Evolutionary conservation across 2,888 invertebrate species (phyloP).

Genomic region (Chrysina gloriosa): DNA sequence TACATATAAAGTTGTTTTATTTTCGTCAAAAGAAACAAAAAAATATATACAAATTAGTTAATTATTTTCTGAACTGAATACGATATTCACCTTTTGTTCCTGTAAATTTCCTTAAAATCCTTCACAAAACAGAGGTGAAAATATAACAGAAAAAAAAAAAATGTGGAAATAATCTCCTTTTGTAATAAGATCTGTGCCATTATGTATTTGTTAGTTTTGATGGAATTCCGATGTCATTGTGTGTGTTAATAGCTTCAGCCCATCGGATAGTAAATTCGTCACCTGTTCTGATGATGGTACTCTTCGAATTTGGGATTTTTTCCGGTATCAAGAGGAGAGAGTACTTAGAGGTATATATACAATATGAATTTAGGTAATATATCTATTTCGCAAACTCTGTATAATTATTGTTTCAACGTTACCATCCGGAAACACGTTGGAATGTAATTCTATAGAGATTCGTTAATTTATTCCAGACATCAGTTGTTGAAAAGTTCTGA

Average conservation of each 20-base stretch:
- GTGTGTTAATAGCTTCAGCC: slow-evolving; percentile 87
- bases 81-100: slow-evolving; percentile 30
- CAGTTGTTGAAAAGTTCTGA: too few species aligned
- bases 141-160: slow-evolving; percentile 5
- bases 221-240: slow-evolving; percentile 44
- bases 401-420: slow-evolving; percentile 14
- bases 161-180: not conserved
- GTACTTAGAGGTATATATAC: slow-evolving; percentile 81
- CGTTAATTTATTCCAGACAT: too few species aligned
- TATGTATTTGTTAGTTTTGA: slow-evolving; percentile 42
- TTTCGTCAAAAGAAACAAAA: slow-evolving; percentile 42
- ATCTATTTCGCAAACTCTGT: not conserved
- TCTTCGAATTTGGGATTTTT: slow-evolving; percentile 98
- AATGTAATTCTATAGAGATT: too few species aligned
- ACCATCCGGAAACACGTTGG: too few species aligned
- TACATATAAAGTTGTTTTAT: slow-evolving; percentile 56
- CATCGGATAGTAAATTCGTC: slow-evolving; percentile 97
- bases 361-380: slow-evolving; percentile 19
- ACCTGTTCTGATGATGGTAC: slow-evolving; percentile 99
- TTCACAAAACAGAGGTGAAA: slow-evolving; percentile 16
- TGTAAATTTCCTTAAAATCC: slow-evolving; percentile 21
- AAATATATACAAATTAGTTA: slow-evolving; percentile 31
- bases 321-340: slow-evolving; percentile 95
- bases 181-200: slow-evolving; percentile 39
- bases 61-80: slow-evolving; percentile 9